Evolutionary conservation across 2,797 vertebrate genomes (phyloP), one percentile per base, ranked within the genome.

Genomic region (Dallia pectoralis): DNA sequence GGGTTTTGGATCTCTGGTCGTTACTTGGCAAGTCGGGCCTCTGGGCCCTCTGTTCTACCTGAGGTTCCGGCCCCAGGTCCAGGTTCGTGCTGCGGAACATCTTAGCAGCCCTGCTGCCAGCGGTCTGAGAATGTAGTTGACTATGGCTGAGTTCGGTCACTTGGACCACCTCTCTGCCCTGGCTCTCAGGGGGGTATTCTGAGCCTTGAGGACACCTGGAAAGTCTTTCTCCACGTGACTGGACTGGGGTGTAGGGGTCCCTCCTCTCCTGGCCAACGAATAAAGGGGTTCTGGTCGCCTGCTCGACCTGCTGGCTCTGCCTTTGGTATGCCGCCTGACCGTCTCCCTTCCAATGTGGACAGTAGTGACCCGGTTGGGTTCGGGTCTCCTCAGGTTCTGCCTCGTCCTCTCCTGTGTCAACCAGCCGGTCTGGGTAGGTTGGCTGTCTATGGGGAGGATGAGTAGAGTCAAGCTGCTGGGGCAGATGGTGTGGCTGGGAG

Each of bases 321-420:
- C 47, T 82, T 73, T 72, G 0, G 48, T 65, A 40, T 36, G 62
- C 9, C 0, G 29, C 11, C 16, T 69, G 47, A 6, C 64, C 67
- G 25, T 32, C 51, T 14, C 74, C 74, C 0, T 74, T 1, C 18
- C 89, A 85, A 74, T 91, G 87, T 70, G 88, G 68, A 70, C 88
- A 93, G 71, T 92, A 92, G 56, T 88, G 86, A 64, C 73, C 51
- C 51, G 80, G 76, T 89, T 79, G 87, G 87, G 75, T 72, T 19
- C 84, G 83, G 48, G 80, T 32, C 2, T 86, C 82, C 48, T 94
- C 92, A 0, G 87, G 82, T 49, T 85, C 90, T 63, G 40, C 40
- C 40, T 76, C 91, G 70, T 91, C 91, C 5, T 56, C n/a, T 1
- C 40, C 90, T 88, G 89, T 88, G 64, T 87, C 74, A 14, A 78